Evolutionary conservation across 2,797 vertebrate genomes (phyloP).

Genomic region (Hirundo rustica): DNA sequence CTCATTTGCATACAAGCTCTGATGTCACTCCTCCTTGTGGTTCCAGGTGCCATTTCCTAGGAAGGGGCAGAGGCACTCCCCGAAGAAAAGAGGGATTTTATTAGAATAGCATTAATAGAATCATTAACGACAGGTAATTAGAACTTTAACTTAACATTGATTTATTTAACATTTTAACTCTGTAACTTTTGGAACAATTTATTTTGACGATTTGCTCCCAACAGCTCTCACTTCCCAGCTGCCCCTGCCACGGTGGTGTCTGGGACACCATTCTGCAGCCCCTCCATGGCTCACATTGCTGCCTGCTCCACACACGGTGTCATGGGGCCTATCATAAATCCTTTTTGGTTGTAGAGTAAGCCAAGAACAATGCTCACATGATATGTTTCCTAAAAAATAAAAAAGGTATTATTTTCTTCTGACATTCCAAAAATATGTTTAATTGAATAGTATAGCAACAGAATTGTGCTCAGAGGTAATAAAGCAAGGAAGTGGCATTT

Average conservation of each 20-base stretch:
- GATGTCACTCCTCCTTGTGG: too few relatives aligned
- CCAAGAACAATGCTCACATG: not conserved
- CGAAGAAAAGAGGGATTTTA: too few relatives aligned
- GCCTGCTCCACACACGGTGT: accelerated
- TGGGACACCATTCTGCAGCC: not conserved
- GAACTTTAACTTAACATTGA: too few relatives aligned
- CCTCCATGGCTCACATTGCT: accelerated
- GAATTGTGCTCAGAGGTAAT: not conserved
- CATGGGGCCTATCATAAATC: not conserved
- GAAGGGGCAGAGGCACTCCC: too few relatives aligned
- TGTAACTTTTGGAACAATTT: too few relatives aligned
- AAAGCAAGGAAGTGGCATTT: not conserved
- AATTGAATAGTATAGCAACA: not conserved
- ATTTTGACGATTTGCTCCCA: too few relatives aligned
- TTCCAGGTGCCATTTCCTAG: too few relatives aligned
- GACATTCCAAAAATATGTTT: not conserved
- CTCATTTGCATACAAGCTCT: too few relatives aligned
- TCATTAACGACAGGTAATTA: too few relatives aligned
- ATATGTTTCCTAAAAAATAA: not conserved
- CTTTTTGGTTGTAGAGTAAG: not conserved
- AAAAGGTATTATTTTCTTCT: not conserved
- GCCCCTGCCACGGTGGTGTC: accelerated
- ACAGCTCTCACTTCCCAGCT: not conserved
- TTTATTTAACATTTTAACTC: too few relatives aligned
- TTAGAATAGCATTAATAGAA: too few relatives aligned